Conservation (phyloP, 2,888 invertebrate species). For the Clepsis dumicolana region DNA sequence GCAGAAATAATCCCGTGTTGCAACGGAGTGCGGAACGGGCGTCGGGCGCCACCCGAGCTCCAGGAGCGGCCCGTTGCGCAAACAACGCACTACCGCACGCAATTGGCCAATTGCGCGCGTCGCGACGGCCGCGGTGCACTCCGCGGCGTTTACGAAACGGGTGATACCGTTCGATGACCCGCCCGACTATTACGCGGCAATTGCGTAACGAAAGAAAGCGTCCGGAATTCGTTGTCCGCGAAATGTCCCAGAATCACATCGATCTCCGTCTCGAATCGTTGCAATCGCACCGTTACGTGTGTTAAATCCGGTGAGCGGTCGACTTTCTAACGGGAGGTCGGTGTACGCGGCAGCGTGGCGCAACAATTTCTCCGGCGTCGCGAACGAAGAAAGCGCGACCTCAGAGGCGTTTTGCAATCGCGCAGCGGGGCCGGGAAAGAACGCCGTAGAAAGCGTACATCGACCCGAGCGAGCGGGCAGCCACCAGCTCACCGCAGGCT, state of each 20-base stretch:
- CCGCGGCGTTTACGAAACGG: slow-evolving; percentile 67
- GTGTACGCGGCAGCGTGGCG: slow-evolving; percentile 82
- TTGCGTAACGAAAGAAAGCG: slow-evolving; percentile 85
- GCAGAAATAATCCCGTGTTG: slow-evolving; percentile 85
- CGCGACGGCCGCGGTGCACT: slow-evolving; percentile 56
- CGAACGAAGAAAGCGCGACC: slow-evolving; percentile 86
- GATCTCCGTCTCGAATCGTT: slow-evolving; percentile 79
- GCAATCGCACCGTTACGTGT: slow-evolving; percentile 84
- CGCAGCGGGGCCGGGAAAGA: slow-evolving; percentile 66
- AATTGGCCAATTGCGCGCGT: slow-evolving; percentile 73
- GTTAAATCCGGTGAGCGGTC: slow-evolving; percentile 85
- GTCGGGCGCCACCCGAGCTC: slow-evolving; percentile 75
- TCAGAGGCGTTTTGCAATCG: slow-evolving; percentile 84
- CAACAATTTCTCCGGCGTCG: slow-evolving; percentile 85
- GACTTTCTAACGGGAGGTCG: slow-evolving; percentile 86
- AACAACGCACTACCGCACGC: slow-evolving; percentile 64
- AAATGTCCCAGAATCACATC: slow-evolving; percentile 79
- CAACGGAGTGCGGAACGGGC: slow-evolving; percentile 83
- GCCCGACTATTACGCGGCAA: slow-evolving; percentile 72
- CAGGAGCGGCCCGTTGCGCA: slow-evolving; percentile 76
- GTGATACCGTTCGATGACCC: slow-evolving; percentile 77
- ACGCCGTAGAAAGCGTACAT: slow-evolving; percentile 77
- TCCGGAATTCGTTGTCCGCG: slow-evolving; percentile 77
- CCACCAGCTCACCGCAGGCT: slow-evolving; percentile 48
- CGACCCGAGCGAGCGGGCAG: slow-evolving; percentile 56